Conservation (phyloP, 2,113 vertebrate genomes). For the Protobothrops mucrosquamatus region DNA sequence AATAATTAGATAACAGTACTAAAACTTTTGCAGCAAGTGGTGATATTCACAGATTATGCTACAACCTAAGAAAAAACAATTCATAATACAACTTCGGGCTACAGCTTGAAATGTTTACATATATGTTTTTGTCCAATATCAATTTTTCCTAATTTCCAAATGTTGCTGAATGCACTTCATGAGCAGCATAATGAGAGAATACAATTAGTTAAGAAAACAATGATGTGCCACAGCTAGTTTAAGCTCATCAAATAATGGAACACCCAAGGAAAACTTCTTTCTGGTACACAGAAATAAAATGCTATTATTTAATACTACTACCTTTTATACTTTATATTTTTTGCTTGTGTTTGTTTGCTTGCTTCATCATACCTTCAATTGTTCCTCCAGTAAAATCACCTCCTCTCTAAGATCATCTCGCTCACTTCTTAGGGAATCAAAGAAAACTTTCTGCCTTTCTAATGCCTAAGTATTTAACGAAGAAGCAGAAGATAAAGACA, state of each 20-base stretch:
- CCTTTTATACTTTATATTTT: background rate
- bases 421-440: constrained; percentile 90
- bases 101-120: background rate
- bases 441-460: constrained; percentile 98
- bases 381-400: constrained; percentile 85
- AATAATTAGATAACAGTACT: background rate
- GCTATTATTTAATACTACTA: background rate
- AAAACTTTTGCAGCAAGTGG: background rate
- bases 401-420: constrained; percentile 95
- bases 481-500: constrained; percentile 39
- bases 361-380: constrained; percentile 85
- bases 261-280: background rate
- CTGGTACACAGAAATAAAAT: background rate
- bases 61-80: background rate
- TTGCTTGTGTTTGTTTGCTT: background rate
- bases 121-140: background rate
- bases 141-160: background rate
- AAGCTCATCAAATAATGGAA: background rate
- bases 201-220: background rate
- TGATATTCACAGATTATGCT: background rate
- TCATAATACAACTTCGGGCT: background rate
- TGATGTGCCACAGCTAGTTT: background rate
- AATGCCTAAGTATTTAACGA: constrained; percentile 79
- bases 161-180: background rate
- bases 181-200: background rate